Evolutionary conservation across 2,888 invertebrate genomes (phyloP), one percentile per base, ranked within the genome.

Genomic region (Drosophila percnosoma): DNA sequence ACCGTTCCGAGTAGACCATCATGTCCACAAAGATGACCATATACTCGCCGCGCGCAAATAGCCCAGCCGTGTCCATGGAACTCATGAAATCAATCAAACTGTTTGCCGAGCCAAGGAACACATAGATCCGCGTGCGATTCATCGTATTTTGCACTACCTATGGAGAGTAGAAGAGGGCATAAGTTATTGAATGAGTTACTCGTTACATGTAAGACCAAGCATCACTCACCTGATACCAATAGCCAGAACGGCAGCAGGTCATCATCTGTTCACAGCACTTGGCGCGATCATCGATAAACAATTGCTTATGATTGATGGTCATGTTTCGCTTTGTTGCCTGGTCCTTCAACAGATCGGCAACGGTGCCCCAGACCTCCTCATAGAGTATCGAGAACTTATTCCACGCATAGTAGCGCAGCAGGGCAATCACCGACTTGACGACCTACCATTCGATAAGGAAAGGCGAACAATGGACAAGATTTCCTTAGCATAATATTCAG

Each of bases 1-100:
- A 95, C 92, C 94, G 94, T 80, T 94, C 94, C 24, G 96, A 95
- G 92, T 97, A 97, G n/a, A 97, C 96, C 95, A 97, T 96, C 95
- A 96, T 97, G 92, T 99, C 99, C 24, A 98, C 97, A 92, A 97
- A 97, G 91, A 99, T 98, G 73, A 99, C 97, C 95, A 98, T 96
- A 93, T 99, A 99, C 92, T 99, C 97, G 31, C 99, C 98, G 77
- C 97, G 96, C 65, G 97, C 96, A 91, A 99, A 96, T 68, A 99
- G 93, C 79, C 97, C 96, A 49, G 96, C 95, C 38, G 96, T 96
- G 91, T 98, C 97, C 97, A 99, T 98, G 29, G 96, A 96, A 40
- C 95, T 95, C 97, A 99, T 97, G 94, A 99, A 96, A 84, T 98
- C 97, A 73, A 98, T 96, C 62, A 99, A 94, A 5, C 97, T 96